Evolutionary conservation across 1,140 invertebrate species (phyloP).

Genomic region (Thalassaphorura encarpata): DNA sequence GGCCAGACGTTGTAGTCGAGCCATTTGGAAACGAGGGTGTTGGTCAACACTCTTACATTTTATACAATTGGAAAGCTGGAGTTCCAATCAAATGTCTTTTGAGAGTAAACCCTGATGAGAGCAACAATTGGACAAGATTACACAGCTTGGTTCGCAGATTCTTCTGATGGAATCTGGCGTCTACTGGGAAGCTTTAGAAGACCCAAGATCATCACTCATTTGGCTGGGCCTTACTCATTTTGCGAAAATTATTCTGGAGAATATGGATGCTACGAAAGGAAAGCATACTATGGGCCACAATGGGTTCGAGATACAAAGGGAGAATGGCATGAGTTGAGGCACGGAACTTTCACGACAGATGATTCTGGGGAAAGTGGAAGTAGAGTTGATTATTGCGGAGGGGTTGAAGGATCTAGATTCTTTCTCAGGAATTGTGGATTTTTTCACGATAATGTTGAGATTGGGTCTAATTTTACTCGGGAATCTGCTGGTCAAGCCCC

Average conservation of each 20-base stretch:
- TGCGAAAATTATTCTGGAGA: slow-evolving; percentile 18
- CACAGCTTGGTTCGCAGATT: slow-evolving; percentile 13
- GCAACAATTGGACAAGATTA: neutral
- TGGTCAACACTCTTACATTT: slow-evolving; percentile 8
- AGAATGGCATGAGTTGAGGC: slow-evolving; percentile 11
- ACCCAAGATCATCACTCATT: slow-evolving; percentile 8
- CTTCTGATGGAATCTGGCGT: neutral
- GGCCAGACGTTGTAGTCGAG: slow-evolving; percentile 8
- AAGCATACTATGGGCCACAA: slow-evolving; percentile 10
- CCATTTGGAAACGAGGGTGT: slow-evolving; percentile 18
- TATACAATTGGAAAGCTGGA: slow-evolving; percentile 10
- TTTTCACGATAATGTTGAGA: neutral
- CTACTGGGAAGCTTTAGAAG: slow-evolving; percentile 11
- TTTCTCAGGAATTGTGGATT: slow-evolving; percentile 9
- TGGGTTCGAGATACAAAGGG: slow-evolving; percentile 8
- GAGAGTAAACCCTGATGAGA: neutral
- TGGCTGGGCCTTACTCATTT: slow-evolving; percentile 9
- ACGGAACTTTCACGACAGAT: slow-evolving; percentile 9
- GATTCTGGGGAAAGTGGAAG: neutral
- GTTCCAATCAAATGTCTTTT: slow-evolving; percentile 8
- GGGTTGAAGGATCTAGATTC: neutral
- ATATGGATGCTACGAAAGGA: neutral
- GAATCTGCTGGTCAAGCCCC: neutral
- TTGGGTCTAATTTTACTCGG: neutral
- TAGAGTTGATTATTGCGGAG: neutral